phyloP scores from a whole-genome alignment of 2,113 vertebrate species.

The Nerophis ophidion region DNA sequence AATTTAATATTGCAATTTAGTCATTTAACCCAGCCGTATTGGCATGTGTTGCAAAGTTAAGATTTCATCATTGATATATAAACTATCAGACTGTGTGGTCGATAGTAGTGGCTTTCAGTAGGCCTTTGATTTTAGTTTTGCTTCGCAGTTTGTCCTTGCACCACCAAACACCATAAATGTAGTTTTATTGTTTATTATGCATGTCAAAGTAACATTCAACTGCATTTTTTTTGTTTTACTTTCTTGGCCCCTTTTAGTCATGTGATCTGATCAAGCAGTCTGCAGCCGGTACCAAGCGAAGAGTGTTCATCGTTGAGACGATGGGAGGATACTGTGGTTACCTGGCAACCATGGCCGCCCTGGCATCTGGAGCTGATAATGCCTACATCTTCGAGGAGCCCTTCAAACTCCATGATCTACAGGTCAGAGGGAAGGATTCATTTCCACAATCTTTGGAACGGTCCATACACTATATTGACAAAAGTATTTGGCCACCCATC shows the following conservation, averaged over 20 bases:
- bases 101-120: too few relatives aligned
- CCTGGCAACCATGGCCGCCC: constrained; percentile 88
- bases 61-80: too few relatives aligned
- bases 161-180: too few relatives aligned
- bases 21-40: too few relatives aligned
- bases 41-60: too few relatives aligned
- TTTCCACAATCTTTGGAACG: neutral
- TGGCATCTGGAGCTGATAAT: constrained; percentile 85
- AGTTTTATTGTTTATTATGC: too few relatives aligned
- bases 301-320: constrained; percentile 93
- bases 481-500: too few relatives aligned
- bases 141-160: too few relatives aligned
- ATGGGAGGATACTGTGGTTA: constrained; percentile 97
- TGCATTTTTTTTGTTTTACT: neutral
- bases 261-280: constrained; percentile 95
- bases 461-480: too few relatives aligned
- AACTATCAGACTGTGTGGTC: too few relatives aligned
- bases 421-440: constrained; percentile 66
- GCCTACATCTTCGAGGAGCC: constrained; percentile 89
- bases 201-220: neutral
- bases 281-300: constrained; percentile 87
- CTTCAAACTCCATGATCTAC: constrained; percentile 82
- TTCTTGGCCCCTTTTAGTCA: constrained; percentile 61
- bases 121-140: too few relatives aligned
- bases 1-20: too few relatives aligned